Base-by-base conservation (phyloP, 2,888 invertebrate species). In the Netelia fuscicornis region DNA sequence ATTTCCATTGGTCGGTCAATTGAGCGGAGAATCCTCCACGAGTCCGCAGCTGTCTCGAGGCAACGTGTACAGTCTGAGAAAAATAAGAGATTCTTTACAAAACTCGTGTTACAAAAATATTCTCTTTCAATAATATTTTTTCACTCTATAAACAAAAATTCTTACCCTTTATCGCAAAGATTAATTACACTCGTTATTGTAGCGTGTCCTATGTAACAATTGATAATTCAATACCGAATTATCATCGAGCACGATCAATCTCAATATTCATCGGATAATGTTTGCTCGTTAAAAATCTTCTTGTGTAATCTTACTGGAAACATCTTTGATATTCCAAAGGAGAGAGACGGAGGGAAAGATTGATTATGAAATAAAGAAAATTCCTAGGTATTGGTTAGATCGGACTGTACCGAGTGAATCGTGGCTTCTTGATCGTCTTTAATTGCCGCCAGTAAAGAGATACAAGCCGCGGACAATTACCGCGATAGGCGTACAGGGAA, bases 371-470 rank as follows among this genome's bases (percentile, higher is more conserved):
- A 58, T 30, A 13, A 62, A 23, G n/a, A 30, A 71, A 37, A 71
- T 70, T 11, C 30, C 13, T 2, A 52, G 5, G 25, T 58, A 20
- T 25, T 11, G 71, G 17, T n/a, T 56, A 13, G 10, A 17, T 10
- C 11, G 17, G 81, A 81, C 77, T 84, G 81, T 84, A 84, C 81
- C 54, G 54, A 25, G 37, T 54, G 30, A 88, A 84, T 81, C 85
- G 90, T 90, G 90, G 86, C 88, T 88, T 87, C 88, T 89, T 91
- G 90, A 91, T 90, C 88, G 88, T 80, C 88, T 89, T 91, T 92
- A 92, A 92, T 92, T 91, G 90, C 86, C 86, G 20, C 2, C 67
- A 56, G 56, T 71, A 52, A 37, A 54, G 64, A 70, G 76, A 76
- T 72, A 56, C 37, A 64, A 37, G 67, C 68, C 17, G 42, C 25